A percentile compares a stretch with the other conserved stretches of the same genome.
These are phyloP conservation scores for Homarus gammarus DNA, from an alignment of 2,888 invertebrate species.

Conservation along the genomic window DNA sequence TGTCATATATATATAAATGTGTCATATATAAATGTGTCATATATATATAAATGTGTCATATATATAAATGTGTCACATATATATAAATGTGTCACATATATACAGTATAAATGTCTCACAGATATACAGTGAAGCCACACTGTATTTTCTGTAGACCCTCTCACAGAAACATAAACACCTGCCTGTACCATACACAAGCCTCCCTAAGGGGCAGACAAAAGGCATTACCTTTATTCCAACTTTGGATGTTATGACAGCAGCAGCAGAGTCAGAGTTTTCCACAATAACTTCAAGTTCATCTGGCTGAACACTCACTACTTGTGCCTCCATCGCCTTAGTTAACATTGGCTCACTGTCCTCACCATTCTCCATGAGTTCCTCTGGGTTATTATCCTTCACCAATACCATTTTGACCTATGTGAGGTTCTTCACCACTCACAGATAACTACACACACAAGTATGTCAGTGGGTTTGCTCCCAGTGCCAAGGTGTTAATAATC, in stretches of 20 bases:
- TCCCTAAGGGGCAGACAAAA: background rate
- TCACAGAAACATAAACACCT: background rate
- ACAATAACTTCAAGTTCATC: constrained; percentile 56
- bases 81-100: too few species aligned
- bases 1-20: too few species aligned
- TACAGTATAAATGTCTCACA: too few species aligned
- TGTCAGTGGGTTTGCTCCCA: background rate
- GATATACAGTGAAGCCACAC: too few species aligned
- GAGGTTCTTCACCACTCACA: background rate
- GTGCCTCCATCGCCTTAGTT: constrained; percentile 21
- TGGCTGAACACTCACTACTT: constrained; percentile 6
- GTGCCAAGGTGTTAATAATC: background rate
- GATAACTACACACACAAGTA: background rate
- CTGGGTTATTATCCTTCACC: constrained; percentile 5
- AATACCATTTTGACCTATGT: constrained; percentile 6
- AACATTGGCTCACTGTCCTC: constrained; percentile 37
- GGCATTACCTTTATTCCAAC: constrained; percentile 33
- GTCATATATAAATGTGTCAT: too few species aligned
- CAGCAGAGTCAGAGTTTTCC: constrained; percentile 37
- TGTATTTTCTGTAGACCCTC: too few species aligned
- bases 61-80: too few species aligned
- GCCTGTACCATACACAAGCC: background rate
- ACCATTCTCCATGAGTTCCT: background rate
- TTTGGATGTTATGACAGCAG: constrained; percentile 28
- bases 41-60: too few species aligned